These are phyloP conservation scores for Oreotragus oreotragus DNA, from an alignment of 2,113 vertebrate species.

Conservation along the genomic window DNA sequence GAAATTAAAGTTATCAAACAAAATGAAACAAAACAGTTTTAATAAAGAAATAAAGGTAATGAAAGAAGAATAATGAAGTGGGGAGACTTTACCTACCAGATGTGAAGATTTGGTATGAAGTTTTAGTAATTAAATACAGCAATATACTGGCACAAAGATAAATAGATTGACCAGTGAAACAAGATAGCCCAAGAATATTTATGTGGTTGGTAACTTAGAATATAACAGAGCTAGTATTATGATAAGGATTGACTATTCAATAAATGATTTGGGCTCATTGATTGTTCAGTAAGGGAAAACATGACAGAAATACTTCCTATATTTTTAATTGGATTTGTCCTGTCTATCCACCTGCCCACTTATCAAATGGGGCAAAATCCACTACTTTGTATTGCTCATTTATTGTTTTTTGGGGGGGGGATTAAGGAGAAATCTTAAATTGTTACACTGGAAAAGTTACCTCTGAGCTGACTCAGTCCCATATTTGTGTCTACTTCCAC, in stretches of 20 bases:
- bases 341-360: not conserved
- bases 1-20: not conserved
- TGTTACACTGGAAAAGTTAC: not conserved
- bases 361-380: not conserved
- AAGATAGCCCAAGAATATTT: not conserved
- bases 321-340: not conserved
- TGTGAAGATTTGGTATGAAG: not conserved
- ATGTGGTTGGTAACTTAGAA: not conserved
- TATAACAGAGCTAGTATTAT: not conserved
- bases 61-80: not conserved
- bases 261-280: not conserved
- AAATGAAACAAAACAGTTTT: constrained; percentile 2
- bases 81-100: not conserved
- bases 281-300: not conserved
- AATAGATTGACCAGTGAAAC: not conserved
- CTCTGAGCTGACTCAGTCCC: not conserved
- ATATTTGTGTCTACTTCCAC: not conserved
- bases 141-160: not conserved
- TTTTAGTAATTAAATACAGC: not conserved
- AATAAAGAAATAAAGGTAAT: not conserved
- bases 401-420: not conserved
- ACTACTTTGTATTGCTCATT: not conserved
- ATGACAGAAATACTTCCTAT: not conserved
- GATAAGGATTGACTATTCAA: not conserved
- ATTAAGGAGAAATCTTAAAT: not conserved